Base-by-base conservation (phyloP, 2,888 invertebrate species). In the Athetis lepigone region DNA sequence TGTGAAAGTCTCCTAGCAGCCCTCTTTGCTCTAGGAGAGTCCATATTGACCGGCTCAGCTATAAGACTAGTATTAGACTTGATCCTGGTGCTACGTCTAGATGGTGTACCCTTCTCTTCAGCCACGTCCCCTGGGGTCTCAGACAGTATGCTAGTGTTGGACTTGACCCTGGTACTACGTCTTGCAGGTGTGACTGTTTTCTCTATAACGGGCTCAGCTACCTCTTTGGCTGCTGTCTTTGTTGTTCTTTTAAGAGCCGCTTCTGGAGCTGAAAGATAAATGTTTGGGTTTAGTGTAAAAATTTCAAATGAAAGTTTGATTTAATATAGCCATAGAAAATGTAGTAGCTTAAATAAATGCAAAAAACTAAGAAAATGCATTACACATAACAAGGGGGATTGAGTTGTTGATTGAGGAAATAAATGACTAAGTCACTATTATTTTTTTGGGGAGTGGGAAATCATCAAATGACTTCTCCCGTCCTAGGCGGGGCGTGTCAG, bases 21-120 rank as follows among this genome's bases (percentile, higher is more conserved):
- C 59, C 95, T 83, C 56, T 86, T 93, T n/a, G 94, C 92, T 77
- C 94, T 87, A 1, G 95, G 94, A 0, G 94, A 92, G 21, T 89
- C 90, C 51, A 81, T 67, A 50, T 45, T 76, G 33, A 84, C 73
- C 11, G 89, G 83, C 33, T 93, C 94, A 1, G 88, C 85, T 21
- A 92, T 77, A 43, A 91, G 80, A 63, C 91, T 92, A 19, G 80
- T 81, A 40, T 80, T 80, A 3, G 80, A 80, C 42, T 61, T 79
- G 1, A 75, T 85, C 23, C 92, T 84, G 16, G 88, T 80, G 57
- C 82, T 90, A 4, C 92, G 85, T 57, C 90, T 84, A 2, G 90
- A 79, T 2, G 92, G 92, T 36, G 92, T 92, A 16, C 84, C 50
- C 27, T 72, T 80, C 2, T 80, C 79, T 39, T 80, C 75, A 78